A percentile compares a stretch with the other conserved stretches of the same genome.
Conservation (phyloP, 35 echinoderm and acorn worm genomes). For the Heliocidaris erythrogramma region DNA sequence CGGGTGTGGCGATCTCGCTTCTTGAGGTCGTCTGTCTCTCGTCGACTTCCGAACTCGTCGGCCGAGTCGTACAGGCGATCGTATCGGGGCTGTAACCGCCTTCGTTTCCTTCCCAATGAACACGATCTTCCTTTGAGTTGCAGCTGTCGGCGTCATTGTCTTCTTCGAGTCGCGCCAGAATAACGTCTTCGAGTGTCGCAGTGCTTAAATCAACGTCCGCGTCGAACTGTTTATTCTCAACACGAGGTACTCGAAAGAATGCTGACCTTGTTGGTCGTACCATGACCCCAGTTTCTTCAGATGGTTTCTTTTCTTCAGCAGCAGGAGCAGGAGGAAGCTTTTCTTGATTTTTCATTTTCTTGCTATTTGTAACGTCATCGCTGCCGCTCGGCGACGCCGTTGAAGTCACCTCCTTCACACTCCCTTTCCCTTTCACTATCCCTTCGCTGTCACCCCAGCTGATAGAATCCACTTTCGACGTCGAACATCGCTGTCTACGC, state of each 20-base stretch:
- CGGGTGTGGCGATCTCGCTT: slow-evolving; percentile 32
- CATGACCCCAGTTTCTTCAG: not conserved
- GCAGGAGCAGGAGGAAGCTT: not conserved
- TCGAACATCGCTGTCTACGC: slow-evolving; percentile 22
- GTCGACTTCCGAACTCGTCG: not conserved
- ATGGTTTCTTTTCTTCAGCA: not conserved
- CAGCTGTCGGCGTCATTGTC: not conserved
- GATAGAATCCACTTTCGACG: slow-evolving; percentile 33
- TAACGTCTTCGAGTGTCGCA: slow-evolving; percentile 27
- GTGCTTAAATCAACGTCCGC: slow-evolving; percentile 21
- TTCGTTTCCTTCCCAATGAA: slow-evolving; percentile 35
- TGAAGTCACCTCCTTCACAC: not conserved
- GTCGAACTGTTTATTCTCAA: not conserved
- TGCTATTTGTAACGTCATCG: not conserved
- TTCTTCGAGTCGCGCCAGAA: slow-evolving; percentile 17
- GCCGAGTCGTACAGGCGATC: not conserved
- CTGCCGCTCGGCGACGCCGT: not conserved
- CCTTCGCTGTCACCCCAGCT: slow-evolving; percentile 20
- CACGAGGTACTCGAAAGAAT: not conserved
- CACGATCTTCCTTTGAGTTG: not conserved
- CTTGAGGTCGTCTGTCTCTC: not conserved
- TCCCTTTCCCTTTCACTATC: slow-evolving; percentile 5
- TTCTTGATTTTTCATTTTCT: not conserved
- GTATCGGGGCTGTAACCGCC: not conserved
- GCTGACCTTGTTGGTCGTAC: not conserved